Evolutionary conservation across 2,888 invertebrate species (phyloP).

Genomic region (Clitarchus hookeri): DNA sequence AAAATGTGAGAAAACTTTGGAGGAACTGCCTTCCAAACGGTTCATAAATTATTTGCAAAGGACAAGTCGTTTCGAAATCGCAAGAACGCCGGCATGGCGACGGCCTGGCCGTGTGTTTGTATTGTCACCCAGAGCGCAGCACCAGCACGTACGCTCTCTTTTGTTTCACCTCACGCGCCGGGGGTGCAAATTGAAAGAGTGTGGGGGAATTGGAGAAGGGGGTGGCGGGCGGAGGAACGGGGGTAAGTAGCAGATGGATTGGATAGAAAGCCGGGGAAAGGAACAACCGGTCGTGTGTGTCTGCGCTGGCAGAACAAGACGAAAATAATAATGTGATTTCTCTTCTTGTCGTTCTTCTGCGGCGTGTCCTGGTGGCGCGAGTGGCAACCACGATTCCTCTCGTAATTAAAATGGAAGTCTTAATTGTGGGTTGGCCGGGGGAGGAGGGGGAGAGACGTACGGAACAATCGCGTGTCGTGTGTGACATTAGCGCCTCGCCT

Average conservation of each 20-base stretch:
- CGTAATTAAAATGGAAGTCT: not conserved
- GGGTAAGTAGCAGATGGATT: not conserved
- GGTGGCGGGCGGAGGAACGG: not conserved
- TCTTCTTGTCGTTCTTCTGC: not conserved
- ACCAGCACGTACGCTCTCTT: not conserved
- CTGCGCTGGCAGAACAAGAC: not conserved
- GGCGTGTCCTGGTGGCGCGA: not conserved
- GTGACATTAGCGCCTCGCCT: not conserved
- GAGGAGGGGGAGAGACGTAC: not conserved
- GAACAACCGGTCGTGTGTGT: not conserved
- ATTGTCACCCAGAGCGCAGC: not conserved
- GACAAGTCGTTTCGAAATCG: too few species aligned
- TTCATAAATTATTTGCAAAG: too few species aligned
- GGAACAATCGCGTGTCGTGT: not conserved
- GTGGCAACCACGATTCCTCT: not conserved
- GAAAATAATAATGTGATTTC: not conserved
- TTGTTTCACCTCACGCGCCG: conserved; percentile 4
- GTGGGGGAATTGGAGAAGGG: not conserved
- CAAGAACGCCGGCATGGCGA: too few species aligned
- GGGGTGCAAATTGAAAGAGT: conserved; percentile 7
- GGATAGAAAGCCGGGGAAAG: not conserved
- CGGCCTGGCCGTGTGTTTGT: not conserved
- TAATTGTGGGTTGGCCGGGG: not conserved
- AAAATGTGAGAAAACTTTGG: too few species aligned
- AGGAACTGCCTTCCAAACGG: too few species aligned